Evolutionary conservation across 2,888 invertebrate genomes (phyloP).

Genomic region (Oxystoma pomonae): DNA sequence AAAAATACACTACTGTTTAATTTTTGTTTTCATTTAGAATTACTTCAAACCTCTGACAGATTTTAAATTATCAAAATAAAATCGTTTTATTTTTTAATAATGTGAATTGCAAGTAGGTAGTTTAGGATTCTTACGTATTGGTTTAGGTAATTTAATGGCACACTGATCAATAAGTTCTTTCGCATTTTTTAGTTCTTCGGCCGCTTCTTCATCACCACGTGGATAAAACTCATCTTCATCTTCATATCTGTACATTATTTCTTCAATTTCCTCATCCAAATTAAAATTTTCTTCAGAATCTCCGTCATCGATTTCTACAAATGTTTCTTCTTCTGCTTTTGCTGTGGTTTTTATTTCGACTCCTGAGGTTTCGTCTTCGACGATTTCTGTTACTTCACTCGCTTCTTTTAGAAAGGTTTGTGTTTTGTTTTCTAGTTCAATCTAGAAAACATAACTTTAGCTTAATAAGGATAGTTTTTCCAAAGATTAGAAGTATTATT

Average conservation of each 20-base stretch:
- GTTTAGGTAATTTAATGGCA: conserved; percentile 10
- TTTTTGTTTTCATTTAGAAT: too few relatives aligned
- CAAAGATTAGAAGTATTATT: too few relatives aligned
- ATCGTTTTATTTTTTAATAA: too few relatives aligned
- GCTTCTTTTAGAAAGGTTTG: conserved; percentile 1
- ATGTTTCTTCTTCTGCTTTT: conserved; percentile 15
- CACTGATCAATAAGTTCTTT: conserved; percentile 2
- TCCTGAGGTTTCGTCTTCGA: conserved; percentile 6
- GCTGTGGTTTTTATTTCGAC: conserved; percentile 17
- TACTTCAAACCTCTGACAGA: too few relatives aligned
- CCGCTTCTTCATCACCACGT: not conserved
- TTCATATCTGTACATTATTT: not conserved
- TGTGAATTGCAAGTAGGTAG: too few relatives aligned
- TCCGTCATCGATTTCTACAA: conserved; percentile 23
- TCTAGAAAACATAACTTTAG: conserved; percentile 14
- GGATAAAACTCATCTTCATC: not conserved
- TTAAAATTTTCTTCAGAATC: not conserved
- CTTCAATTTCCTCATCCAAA: not conserved
- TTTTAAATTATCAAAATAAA: too few relatives aligned
- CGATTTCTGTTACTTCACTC: not conserved
- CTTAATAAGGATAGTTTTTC: too few relatives aligned
- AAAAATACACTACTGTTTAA: too few relatives aligned
- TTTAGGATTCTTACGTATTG: conserved; percentile 19
- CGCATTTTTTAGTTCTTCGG: not conserved
- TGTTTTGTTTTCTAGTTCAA: conserved; percentile 15